These are phyloP conservation scores for Drosophila kanekoi DNA, from an alignment of 2,888 invertebrate species.

Conservation along the genomic window DNA sequence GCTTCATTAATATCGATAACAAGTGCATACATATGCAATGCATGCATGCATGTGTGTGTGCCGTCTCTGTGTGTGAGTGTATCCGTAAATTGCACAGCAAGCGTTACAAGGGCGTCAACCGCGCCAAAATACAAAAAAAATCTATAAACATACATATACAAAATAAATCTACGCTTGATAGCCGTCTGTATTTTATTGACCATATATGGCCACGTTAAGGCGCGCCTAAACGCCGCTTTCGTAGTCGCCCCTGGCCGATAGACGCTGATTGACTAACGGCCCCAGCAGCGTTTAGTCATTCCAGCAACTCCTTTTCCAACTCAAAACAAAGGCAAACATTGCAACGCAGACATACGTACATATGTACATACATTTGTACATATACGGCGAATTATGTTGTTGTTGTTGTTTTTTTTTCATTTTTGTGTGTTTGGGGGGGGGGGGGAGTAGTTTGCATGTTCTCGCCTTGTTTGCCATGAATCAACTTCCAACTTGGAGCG, in stretches of 20 bases:
- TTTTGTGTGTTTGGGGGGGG: slow-evolving; percentile 1
- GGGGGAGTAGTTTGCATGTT: slow-evolving; percentile 47
- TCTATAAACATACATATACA: slow-evolving; percentile 15
- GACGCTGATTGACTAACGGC: slow-evolving; percentile 36
- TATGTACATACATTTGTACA: slow-evolving; percentile 25
- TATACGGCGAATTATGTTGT: slow-evolving; percentile 48
- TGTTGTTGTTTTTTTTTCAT: slow-evolving; percentile 7
- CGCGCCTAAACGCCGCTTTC: slow-evolving; percentile 43
- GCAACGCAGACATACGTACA: slow-evolving; percentile 15
- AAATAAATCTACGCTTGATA: slow-evolving; percentile 52
- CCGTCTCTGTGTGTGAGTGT: slow-evolving; percentile 1
- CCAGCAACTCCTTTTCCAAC: slow-evolving; percentile 49
- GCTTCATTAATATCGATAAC: slow-evolving; percentile 55
- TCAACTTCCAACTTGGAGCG: slow-evolving; percentile 72
- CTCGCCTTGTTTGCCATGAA: slow-evolving; percentile 69
- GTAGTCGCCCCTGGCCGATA: slow-evolving; percentile 30
- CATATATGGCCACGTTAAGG: slow-evolving; percentile 64
- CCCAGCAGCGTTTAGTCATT: slow-evolving; percentile 38
- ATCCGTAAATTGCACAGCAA: slow-evolving; percentile 47
- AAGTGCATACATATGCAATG: slow-evolving; percentile 37
- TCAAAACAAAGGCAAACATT: slow-evolving; percentile 48
- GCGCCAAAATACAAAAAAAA: slow-evolving; percentile 54
- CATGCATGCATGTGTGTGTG: slow-evolving; percentile 10
- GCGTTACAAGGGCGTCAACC: slow-evolving; percentile 73
- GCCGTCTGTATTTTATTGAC: slow-evolving; percentile 55